These are phyloP conservation scores for Trinectes maculatus DNA, from an alignment of 2,113 vertebrate genomes.

Conservation along the genomic window DNA sequence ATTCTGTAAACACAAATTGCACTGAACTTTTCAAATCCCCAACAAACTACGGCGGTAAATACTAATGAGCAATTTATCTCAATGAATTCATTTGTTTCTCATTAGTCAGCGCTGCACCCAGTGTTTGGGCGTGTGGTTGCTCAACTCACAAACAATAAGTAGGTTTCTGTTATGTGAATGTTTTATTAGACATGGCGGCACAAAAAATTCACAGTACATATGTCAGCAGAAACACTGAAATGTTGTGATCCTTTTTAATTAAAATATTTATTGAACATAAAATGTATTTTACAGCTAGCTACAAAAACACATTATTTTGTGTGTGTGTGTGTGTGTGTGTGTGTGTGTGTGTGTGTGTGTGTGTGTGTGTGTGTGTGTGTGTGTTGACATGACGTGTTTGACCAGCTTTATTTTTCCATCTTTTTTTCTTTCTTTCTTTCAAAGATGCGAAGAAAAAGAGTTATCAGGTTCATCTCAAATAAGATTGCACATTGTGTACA, in stretches of 20 bases:
- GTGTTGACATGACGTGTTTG: too few species aligned
- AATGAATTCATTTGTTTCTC: conserved; percentile 78
- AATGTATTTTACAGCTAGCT: too few species aligned
- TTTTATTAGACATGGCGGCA: conserved; percentile 14
- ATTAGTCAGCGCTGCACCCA: conserved; percentile 73
- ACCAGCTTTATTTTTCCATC: too few species aligned
- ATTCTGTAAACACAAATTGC: conserved; percentile 76
- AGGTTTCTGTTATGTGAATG: conserved; percentile 31
- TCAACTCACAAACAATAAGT: conserved; percentile 40
- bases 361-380: too few species aligned
- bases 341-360: too few species aligned
- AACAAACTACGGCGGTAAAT: conserved; percentile 64
- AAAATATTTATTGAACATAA: too few species aligned
- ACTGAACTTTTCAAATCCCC: conserved; percentile 81
- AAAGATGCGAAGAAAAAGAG: too few species aligned
- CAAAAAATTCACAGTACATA: conserved; percentile 1
- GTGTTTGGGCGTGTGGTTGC: conserved; percentile 55
- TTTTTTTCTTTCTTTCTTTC: too few species aligned
- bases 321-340: too few species aligned
- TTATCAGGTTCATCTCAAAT: background rate
- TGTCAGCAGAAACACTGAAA: conserved; percentile 12
- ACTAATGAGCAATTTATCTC: conserved; percentile 81
- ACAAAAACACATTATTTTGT: too few species aligned
- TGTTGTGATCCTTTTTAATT: background rate
- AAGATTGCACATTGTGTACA: background rate